A percentile compares a stretch with the other conserved stretches of the same genome.
These are phyloP conservation scores for Erynnis tages DNA, from an alignment of 2,888 invertebrate genomes.

Conservation along the genomic window DNA sequence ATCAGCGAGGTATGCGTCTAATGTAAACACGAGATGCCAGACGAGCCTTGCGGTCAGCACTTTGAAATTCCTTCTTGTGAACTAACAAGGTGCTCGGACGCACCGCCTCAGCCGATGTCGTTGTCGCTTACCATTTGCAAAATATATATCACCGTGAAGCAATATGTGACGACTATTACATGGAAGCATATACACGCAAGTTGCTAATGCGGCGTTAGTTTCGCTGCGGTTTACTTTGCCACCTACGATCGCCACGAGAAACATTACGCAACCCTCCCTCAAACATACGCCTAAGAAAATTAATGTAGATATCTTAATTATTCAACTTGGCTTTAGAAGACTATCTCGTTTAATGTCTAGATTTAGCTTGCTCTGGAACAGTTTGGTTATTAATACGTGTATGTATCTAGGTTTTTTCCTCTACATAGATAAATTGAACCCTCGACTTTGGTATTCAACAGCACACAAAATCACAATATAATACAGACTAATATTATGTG, in stretches of 20 bases:
- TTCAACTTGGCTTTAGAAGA: conserved; percentile 9
- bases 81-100: conserved; percentile 7
- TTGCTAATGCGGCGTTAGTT: conserved; percentile 38
- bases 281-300: conserved; percentile 38
- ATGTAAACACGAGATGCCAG: conserved; percentile 53
- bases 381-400: neutral
- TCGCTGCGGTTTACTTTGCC: conserved; percentile 39
- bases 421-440: too few species aligned
- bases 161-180: conserved; percentile 44
- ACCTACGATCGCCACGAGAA: conserved; percentile 36
- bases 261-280: conserved; percentile 41
- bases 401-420: too few species aligned
- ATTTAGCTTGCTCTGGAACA: conserved; percentile 1
- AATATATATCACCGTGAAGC: conserved; percentile 34
- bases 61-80: conserved; percentile 22
- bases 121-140: conserved; percentile 21
- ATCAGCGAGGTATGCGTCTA: conserved; percentile 62
- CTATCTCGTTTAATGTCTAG: conserved; percentile 4
- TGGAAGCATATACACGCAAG: conserved; percentile 41
- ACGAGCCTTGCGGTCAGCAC: conserved; percentile 30
- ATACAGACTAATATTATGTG: too few species aligned
- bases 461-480: too few species aligned
- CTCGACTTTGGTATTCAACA: too few species aligned
- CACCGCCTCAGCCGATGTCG: neutral
- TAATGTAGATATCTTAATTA: conserved; percentile 17